Evolutionary conservation across 2,113 vertebrate species (phyloP).

Genomic region (Mystacornis crossleyi): DNA sequence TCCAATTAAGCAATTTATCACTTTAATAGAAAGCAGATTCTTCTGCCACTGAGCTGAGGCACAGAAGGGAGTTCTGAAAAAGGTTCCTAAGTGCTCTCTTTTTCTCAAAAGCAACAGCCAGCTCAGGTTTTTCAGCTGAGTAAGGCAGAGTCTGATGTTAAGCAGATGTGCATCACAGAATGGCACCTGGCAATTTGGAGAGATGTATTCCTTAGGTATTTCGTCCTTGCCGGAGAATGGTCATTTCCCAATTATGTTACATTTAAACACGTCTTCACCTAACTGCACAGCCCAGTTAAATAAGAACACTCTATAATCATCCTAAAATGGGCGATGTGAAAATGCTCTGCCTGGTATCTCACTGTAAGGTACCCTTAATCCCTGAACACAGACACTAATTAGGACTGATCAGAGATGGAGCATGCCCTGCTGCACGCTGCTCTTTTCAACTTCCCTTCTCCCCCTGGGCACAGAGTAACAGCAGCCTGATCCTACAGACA

Average conservation of each 20-base stretch:
- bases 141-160: conserved; percentile 2
- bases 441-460: background rate
- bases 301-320: background rate
- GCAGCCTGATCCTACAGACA: background rate
- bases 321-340: background rate
- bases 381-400: background rate
- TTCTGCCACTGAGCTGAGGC: conserved; percentile 20
- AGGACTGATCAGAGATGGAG: background rate
- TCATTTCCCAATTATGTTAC: background rate
- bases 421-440: too few species aligned
- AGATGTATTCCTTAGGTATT: background rate
- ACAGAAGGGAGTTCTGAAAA: conserved; percentile 11
- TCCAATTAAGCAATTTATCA: conserved; percentile 46
- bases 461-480: background rate
- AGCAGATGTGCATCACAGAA: conserved; percentile 7
- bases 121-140: conserved; percentile 1
- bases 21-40: conserved; percentile 51
- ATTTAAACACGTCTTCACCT: background rate
- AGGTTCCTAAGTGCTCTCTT: background rate
- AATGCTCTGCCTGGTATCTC: background rate
- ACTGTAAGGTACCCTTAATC: background rate
- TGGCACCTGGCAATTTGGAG: background rate
- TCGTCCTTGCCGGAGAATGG: background rate
- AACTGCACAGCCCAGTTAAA: background rate
- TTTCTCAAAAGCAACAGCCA: background rate